A percentile compares a stretch with the other conserved stretches of the same genome.
These are phyloP conservation scores for Papilio helenus DNA, from an alignment of 1,140 invertebrate genomes.

Conservation along the genomic window DNA sequence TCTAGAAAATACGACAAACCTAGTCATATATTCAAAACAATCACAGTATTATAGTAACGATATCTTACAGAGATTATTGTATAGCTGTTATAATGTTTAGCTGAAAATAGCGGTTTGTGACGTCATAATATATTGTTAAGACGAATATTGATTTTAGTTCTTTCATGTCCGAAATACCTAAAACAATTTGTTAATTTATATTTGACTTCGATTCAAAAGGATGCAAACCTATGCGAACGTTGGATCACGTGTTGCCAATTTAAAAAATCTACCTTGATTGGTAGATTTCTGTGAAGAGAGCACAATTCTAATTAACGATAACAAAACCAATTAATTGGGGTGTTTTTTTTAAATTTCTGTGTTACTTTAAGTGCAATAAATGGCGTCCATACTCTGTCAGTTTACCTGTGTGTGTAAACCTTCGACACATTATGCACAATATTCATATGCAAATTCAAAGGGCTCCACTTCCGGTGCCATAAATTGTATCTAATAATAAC, in stretches of 20 bases:
- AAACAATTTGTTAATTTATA: neutral
- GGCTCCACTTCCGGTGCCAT: constrained; percentile 37
- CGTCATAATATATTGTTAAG: constrained; percentile 44
- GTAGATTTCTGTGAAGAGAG: too few species aligned
- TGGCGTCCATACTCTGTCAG: neutral
- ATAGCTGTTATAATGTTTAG: constrained; percentile 57
- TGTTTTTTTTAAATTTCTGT: too few species aligned
- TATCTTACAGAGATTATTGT: constrained; percentile 60
- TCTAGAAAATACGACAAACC: constrained; percentile 35
- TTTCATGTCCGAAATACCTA: neutral
- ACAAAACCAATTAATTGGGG: too few species aligned
- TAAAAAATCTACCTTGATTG: too few species aligned
- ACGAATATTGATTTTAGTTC: neutral
- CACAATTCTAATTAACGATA: too few species aligned
- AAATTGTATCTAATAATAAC: constrained; percentile 30
- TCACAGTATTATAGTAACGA: constrained; percentile 54
- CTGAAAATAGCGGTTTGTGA: constrained; percentile 42
- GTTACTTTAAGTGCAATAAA: too few species aligned
- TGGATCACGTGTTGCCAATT: too few species aligned
- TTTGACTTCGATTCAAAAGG: too few species aligned
- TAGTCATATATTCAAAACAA: constrained; percentile 56
- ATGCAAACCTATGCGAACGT: too few species aligned
- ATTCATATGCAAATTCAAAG: constrained; percentile 37
- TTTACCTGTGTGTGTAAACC: neutral
- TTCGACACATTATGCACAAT: neutral